Conservation (phyloP, 2,797 vertebrate genomes). For the Hydrocynus forskahlii region DNA sequence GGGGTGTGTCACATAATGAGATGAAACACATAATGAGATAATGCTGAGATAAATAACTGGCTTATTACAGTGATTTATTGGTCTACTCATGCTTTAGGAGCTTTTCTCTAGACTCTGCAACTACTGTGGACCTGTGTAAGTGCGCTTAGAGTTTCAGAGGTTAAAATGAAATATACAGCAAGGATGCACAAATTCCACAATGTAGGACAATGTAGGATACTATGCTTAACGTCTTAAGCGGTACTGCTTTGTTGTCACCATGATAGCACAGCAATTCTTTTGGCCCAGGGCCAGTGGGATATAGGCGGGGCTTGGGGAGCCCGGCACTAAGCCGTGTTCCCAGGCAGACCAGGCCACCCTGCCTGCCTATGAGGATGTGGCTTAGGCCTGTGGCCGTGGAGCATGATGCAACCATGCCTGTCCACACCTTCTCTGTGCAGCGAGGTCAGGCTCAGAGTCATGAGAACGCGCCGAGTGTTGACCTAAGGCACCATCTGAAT, state of each 20-base stretch:
- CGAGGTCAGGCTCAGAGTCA: constrained; percentile 24
- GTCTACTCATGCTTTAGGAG: no score
- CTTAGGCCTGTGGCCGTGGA: constrained; percentile 22
- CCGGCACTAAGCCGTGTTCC: constrained; percentile 16
- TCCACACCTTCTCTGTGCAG: constrained; percentile 47
- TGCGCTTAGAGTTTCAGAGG: not conserved
- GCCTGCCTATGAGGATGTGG: constrained; percentile 20
- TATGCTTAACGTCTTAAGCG: not conserved
- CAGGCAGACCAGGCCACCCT: constrained; percentile 20
- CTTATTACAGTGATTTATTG: no score
- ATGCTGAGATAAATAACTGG: no score
- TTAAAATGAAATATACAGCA: not conserved
- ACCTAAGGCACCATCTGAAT: constrained; percentile 17
- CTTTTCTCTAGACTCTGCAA: no score
- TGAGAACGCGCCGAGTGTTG: constrained; percentile 30
- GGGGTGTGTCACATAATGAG: no score
- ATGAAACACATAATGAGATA: no score
- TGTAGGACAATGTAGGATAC: not conserved
- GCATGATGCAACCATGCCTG: constrained; percentile 17
- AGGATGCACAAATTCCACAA: not conserved
- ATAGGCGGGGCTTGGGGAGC: constrained; percentile 27
- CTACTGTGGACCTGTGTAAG: not conserved
- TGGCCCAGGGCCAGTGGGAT: not conserved
- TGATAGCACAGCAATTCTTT: not conserved
- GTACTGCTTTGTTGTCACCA: constrained; percentile 2